phyloP scores from a whole-genome alignment of 2,888 invertebrate species.

The Hemithea aestivaria region DNA sequence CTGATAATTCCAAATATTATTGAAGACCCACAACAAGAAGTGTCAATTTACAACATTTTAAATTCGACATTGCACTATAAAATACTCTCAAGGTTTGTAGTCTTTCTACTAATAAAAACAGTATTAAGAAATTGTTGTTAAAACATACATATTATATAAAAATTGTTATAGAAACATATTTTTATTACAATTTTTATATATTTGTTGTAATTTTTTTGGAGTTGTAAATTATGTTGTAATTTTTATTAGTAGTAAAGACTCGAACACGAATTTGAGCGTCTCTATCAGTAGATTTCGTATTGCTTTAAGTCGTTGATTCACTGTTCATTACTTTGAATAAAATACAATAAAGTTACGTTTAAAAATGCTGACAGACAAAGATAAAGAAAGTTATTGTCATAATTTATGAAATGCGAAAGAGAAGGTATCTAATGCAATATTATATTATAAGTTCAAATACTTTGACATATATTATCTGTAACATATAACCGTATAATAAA shows the following conservation, averaged over 20 bases:
- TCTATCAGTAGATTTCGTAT: conserved; percentile 50
- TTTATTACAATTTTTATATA: too few relatives aligned
- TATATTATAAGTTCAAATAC: too few relatives aligned
- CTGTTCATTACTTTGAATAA: conserved; percentile 23
- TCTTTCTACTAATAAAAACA: conserved; percentile 49
- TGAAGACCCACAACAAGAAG: conserved; percentile 66
- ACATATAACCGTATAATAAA: too few relatives aligned
- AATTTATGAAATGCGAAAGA: conserved; percentile 43
- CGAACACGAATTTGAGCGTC: conserved; percentile 68
- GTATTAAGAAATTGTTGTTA: conserved; percentile 3
- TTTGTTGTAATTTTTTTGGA: not conserved
- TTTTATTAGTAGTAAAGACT: conserved; percentile 50
- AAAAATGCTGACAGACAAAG: not conserved
- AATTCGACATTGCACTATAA: conserved; percentile 71
- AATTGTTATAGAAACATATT: too few relatives aligned
- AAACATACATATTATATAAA: too few relatives aligned
- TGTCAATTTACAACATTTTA: conserved; percentile 67
- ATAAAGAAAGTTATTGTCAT: conserved; percentile 46
- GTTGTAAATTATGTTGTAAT: conserved; percentile 13
- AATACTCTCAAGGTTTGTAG: conserved; percentile 53
- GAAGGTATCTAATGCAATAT: conserved; percentile 3
- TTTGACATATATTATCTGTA: too few relatives aligned
- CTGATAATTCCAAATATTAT: conserved; percentile 75
- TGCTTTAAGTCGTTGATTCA: conserved; percentile 64
- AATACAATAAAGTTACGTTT: not conserved